These are phyloP conservation scores for Phalacrocorax brasilianus DNA, from an alignment of 2,113 vertebrate species.

Conservation along the genomic window DNA sequence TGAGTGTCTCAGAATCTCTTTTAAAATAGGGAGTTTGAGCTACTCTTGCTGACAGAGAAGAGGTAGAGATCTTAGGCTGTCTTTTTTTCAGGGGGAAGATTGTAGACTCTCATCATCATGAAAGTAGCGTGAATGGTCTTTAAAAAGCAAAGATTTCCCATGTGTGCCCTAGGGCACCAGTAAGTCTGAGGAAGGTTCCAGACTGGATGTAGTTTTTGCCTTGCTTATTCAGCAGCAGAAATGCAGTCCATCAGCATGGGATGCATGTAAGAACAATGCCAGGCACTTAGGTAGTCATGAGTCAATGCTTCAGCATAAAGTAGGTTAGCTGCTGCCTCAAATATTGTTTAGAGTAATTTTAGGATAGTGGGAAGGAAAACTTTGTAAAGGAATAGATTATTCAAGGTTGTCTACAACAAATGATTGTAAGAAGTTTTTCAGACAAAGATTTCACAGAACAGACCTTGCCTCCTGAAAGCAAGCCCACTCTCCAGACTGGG, in stretches of 20 bases:
- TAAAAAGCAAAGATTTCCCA: neutral
- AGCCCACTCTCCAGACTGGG: neutral
- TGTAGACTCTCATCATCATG: neutral
- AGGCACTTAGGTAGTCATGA: neutral
- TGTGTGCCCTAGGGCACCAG: neutral
- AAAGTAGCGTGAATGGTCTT: neutral
- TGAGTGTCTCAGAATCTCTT: neutral
- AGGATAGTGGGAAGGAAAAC: neutral
- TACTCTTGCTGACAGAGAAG: neutral
- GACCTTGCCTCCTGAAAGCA: neutral
- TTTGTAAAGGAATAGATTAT: neutral
- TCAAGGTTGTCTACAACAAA: neutral
- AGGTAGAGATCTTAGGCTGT: neutral
- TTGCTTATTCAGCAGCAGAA: neutral
- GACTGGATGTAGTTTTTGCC: neutral
- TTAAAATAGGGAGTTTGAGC: neutral
- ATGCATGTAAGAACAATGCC: neutral
- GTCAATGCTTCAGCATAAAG: neutral
- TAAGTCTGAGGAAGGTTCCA: neutral
- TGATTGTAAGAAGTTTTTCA: neutral
- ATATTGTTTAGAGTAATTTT: conserved; percentile 15
- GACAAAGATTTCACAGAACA: neutral
- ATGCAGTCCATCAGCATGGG: neutral
- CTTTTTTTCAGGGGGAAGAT: neutral
- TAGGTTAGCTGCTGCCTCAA: neutral